Conservation (phyloP, 2,113 vertebrate species). For the Lagopus muta region DNA sequence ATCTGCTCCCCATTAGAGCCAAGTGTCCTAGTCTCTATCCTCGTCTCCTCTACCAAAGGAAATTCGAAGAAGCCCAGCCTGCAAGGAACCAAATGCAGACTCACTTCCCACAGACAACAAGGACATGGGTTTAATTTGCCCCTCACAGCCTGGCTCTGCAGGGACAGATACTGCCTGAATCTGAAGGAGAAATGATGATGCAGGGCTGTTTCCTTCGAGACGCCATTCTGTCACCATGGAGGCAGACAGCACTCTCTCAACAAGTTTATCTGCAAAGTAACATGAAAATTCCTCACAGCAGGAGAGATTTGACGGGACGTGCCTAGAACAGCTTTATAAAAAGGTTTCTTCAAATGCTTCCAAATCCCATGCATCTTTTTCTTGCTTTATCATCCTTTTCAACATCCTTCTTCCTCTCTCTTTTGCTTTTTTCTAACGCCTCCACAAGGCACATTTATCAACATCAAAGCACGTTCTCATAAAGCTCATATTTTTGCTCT, state of each 20-base stretch:
- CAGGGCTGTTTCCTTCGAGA: background rate
- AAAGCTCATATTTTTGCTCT: background rate
- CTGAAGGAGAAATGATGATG: conserved; percentile 36
- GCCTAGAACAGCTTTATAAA: conserved; percentile 55
- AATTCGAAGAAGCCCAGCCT: background rate
- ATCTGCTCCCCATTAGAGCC: background rate
- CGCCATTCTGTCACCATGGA: conserved; percentile 31
- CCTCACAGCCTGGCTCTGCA: conserved; percentile 2
- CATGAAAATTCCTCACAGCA: conserved; percentile 72
- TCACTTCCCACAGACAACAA: background rate
- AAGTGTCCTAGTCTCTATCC: background rate
- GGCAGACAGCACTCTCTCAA: conserved; percentile 27
- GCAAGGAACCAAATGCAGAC: background rate
- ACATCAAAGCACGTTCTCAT: conserved; percentile 42
- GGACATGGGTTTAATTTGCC: background rate
- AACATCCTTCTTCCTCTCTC: conserved; percentile 24
- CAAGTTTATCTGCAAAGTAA: conserved; percentile 72
- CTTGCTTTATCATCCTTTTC: conserved; percentile 64
- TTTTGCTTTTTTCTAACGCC: conserved; percentile 22
- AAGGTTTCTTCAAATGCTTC: conserved; percentile 61
- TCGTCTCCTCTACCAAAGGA: background rate
- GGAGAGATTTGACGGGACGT: conserved; percentile 42
- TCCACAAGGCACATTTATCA: conserved; percentile 46
- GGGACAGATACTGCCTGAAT: conserved; percentile 32
- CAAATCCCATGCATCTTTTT: conserved; percentile 62